Evolutionary conservation across 1,140 invertebrate species (phyloP).

Genomic region (Brevipalpus yothersi): DNA sequence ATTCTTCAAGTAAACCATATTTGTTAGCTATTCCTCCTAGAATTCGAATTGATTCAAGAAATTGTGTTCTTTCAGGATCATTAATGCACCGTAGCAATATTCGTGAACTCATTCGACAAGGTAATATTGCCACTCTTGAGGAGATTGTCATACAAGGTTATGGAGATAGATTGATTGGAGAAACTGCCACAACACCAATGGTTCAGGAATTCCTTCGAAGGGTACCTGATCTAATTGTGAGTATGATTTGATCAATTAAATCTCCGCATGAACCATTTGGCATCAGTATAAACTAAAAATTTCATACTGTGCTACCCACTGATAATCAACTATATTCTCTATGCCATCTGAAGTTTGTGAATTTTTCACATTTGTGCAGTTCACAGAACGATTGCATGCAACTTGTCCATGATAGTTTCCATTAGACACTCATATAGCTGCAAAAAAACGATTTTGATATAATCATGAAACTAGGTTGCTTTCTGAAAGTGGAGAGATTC

Average conservation of each 20-base stretch:
- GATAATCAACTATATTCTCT: too few species aligned
- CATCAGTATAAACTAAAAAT: too few species aligned
- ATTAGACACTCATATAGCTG: too few species aligned
- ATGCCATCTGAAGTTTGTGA: too few species aligned
- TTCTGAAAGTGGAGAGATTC: too few species aligned
- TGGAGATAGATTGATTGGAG: constrained; percentile 21
- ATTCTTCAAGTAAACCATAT: background rate
- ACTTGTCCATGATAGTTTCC: too few species aligned
- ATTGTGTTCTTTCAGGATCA: background rate
- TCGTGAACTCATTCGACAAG: constrained; percentile 14
- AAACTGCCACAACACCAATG: constrained; percentile 31
- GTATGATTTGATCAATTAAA: background rate
- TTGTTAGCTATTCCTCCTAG: background rate
- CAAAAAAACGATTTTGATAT: too few species aligned
- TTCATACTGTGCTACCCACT: too few species aligned
- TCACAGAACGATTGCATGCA: too few species aligned
- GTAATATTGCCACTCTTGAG: constrained; percentile 21
- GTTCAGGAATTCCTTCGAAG: constrained; percentile 36
- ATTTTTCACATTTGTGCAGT: too few species aligned
- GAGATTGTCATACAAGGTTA: constrained; percentile 22
- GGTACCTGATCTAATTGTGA: constrained; percentile 24
- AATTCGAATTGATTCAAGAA: too few species aligned
- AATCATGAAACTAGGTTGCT: too few species aligned
- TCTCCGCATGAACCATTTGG: background rate
- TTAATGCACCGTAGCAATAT: constrained; percentile 10